Base-by-base conservation (phyloP, 1,140 invertebrate genomes). In the Aphaenogaster floridana region DNA sequence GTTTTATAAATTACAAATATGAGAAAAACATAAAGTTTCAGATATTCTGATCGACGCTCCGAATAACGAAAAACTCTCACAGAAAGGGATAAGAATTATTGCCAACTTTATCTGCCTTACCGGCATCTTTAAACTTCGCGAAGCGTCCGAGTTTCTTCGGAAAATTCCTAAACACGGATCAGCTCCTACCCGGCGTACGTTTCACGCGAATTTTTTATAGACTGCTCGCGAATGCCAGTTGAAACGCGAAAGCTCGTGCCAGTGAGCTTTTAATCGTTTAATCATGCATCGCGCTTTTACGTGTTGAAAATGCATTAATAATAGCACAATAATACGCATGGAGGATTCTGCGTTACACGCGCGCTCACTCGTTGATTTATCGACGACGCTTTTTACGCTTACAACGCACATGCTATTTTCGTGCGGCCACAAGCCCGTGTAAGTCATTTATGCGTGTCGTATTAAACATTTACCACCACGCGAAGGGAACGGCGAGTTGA, bases 231-330 rank as follows among this genome's bases (percentile, higher is more conserved):
- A 66, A 39, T 8, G 17, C 4, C n/a, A 66, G 36, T 34, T 57
- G 39, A 42, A 71, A 48, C 8, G 15, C 28, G 28, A 83, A 61
- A 83, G 21, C 54, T 48, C 54, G 42, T 13, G 28, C 17, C 15
- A 61, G 34, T 6, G 39, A 39, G 68, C 42, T 74, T 72, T 83
- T 57, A 72, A 83, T 59, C 79, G 66, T 74, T 83, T 83, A 83
- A 83, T 83, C 4, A 61, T 61, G 42, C 39, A 83, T 83, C 21
- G 17, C 11, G 45, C 42, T 17, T 72, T 83, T 59, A 48, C 36
- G 28, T 13, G 28, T 61, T 21, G 36, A 17, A 74, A 48, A 74
- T 61, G n/a, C 39, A 83, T 61, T 74, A 83, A 59, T 69, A 64
- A 78, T 54, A 57, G 15, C 21, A 34, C 13, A 81, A 81, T 59